Percentiles rank a stretch among this genome's conserved stretches.
phyloP scores from a whole-genome alignment of 2,797 vertebrate species.

The Pantherophis alleghaniensis region DNA sequence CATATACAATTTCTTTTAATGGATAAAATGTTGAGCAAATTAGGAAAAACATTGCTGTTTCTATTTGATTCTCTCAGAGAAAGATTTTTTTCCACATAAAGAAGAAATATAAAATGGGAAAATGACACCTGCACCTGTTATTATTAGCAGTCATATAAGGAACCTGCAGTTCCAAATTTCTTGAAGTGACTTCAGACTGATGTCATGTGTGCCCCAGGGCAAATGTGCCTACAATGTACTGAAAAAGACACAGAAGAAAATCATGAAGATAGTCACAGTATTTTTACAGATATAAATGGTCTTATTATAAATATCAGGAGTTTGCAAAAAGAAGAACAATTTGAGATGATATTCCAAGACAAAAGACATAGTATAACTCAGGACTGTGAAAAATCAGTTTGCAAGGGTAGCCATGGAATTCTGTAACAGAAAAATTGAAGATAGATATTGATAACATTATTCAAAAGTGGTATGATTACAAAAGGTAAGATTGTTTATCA shows the following conservation, averaged over 20 bases:
- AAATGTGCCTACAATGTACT: not conserved
- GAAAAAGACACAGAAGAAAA: not conserved
- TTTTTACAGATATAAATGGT: not conserved
- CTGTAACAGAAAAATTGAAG: not conserved
- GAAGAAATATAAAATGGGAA: not conserved
- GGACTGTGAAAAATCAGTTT: conserved; percentile 4
- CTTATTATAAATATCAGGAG: not conserved
- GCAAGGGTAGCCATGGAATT: not conserved
- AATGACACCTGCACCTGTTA: not conserved
- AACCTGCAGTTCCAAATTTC: not conserved
- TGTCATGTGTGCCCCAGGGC: not conserved
- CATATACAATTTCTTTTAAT: not conserved
- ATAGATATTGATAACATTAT: not conserved
- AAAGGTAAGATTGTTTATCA: not conserved
- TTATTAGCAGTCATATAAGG: not conserved
- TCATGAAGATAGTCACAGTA: not conserved
- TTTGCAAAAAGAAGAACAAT: not conserved
- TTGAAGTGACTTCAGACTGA: not conserved
- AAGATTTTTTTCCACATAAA: not conserved
- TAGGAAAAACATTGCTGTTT: not conserved
- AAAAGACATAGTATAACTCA: not conserved
- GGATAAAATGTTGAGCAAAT: not conserved
- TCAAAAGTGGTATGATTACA: not conserved
- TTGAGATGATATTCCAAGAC: not conserved
- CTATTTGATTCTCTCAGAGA: not conserved